A percentile compares a stretch with the other conserved stretches of the same genome.
Evolutionary conservation across 92 coral and sea anemone species (phyloP).

Genomic region (Micromussa lordhowensis): DNA sequence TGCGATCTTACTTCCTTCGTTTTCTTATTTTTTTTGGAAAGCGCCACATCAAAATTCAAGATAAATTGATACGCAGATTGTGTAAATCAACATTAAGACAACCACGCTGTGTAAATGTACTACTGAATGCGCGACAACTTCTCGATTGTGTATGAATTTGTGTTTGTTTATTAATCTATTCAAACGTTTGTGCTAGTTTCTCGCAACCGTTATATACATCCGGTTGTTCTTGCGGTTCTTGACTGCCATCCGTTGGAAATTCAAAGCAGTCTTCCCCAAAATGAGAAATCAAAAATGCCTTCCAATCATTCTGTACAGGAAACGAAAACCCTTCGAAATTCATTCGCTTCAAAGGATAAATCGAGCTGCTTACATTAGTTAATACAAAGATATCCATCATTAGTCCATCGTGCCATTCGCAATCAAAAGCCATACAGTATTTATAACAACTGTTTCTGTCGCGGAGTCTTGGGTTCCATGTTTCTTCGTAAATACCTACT

Average conservation of each 20-base stretch:
- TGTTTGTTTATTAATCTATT: too few species aligned
- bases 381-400: constrained; percentile 72
- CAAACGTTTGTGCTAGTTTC: constrained; percentile 25
- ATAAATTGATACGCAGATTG: too few species aligned
- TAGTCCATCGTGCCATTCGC: constrained; percentile 78
- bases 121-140: too few species aligned
- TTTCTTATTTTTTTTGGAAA: too few species aligned
- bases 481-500: constrained; percentile 68
- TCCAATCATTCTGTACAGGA: constrained; percentile 73
- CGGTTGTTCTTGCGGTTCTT: constrained; percentile 36
- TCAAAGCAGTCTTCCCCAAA: constrained; percentile 63
- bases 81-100: too few species aligned
- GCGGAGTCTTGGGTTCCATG: constrained; percentile 70
- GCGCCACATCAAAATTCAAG: too few species aligned
- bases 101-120: too few species aligned
- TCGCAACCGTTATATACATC: constrained; percentile 74
- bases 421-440: constrained; percentile 51
- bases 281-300: constrained; percentile 24
- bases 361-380: neutral
- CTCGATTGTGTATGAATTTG: too few species aligned
- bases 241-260: constrained; percentile 49
- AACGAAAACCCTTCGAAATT: constrained; percentile 79
- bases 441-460: constrained; percentile 78
- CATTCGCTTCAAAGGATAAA: constrained; percentile 61
- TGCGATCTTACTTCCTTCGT: too few species aligned